Base-by-base conservation (phyloP, 2,888 invertebrate species). In the Eupithecia pulchellata region DNA sequence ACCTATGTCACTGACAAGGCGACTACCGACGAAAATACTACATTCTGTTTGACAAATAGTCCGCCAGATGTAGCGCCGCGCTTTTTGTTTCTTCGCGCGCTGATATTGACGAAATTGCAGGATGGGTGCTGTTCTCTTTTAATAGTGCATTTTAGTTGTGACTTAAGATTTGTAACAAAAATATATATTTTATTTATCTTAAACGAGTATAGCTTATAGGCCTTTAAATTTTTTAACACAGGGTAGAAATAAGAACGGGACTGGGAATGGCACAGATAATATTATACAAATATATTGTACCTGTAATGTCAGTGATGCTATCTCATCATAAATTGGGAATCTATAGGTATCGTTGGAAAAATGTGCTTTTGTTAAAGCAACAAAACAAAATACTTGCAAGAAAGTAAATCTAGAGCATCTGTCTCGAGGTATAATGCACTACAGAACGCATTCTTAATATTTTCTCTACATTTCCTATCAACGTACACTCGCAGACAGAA, bases 1-100 rank as follows among this genome's bases (percentile, higher is more conserved):
- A 77, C 77, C 77, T 81, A 55, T 61, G 78, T 39, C 20, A 71
- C 82, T 84, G 86, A 87, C 88, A 86, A 86, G 86, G 82, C 81
- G 83, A 82, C 78, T 82, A 77, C 80, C 84, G 85, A 87, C 87
- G 85, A 91, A 92, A 92, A 91, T 91, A 92, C 89, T 89, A 89
- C 89, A 87, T 86, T 89, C 88, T 89, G 90, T 91, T 91, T 92
- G 92, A 93, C 92, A 92, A 92, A 92, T 92, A 89, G 90, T 85
- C 81, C 87, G 86, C 61, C 93, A 92, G 91, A 92, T 92, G 92
- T 87, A 88, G 86, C 76, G 81, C 9, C 42, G 66, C 68, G 61
- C 73, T 78, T 81, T 85, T 84, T 84, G 83, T 81, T 47, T 69
- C 70, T 71, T 58, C 71, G 55, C 68, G 32, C 29, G 14, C 20